A percentile compares a stretch with the other conserved stretches of the same genome.
Evolutionary conservation across 1,140 invertebrate species (phyloP).

Genomic region (Bombus affinis): DNA sequence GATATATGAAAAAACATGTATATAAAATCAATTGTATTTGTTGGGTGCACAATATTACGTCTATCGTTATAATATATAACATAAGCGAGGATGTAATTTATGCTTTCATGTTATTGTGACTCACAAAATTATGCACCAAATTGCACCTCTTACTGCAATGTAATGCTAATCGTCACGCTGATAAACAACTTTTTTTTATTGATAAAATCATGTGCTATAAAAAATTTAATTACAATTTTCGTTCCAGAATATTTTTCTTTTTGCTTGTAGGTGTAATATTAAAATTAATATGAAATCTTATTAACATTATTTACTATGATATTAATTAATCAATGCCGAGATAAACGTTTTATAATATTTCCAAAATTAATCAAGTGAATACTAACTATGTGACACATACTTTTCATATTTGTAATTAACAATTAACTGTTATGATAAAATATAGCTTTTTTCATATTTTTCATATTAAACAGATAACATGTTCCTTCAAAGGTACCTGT

Average conservation of each 20-base stretch:
- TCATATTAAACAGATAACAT: conserved; percentile 41
- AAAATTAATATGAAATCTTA: neutral
- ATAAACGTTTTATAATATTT: conserved; percentile 19
- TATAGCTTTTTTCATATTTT: conserved; percentile 27
- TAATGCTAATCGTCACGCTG: conserved; percentile 66
- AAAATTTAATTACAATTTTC: neutral
- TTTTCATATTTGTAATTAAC: conserved; percentile 17
- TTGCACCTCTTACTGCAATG: conserved; percentile 73
- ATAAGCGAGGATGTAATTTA: conserved; percentile 52
- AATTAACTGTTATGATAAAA: conserved; percentile 17
- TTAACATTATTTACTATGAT: neutral
- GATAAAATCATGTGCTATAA: neutral
- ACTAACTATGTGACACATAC: conserved; percentile 7
- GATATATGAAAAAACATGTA: neutral
- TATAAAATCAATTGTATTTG: conserved; percentile 31
- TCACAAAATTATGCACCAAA: conserved; percentile 64
- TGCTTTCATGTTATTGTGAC: conserved; percentile 51
- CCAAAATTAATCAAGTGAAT: neutral
- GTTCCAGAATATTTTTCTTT: neutral
- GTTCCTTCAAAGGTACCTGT: conserved; percentile 54
- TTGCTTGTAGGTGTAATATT: neutral
- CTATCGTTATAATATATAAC: conserved; percentile 26
- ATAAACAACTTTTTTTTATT: conserved; percentile 22
- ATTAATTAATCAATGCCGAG: neutral
- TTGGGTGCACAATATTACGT: conserved; percentile 19